phyloP scores from a whole-genome alignment of 2,888 invertebrate species.

The Drosophila phalerata region DNA sequence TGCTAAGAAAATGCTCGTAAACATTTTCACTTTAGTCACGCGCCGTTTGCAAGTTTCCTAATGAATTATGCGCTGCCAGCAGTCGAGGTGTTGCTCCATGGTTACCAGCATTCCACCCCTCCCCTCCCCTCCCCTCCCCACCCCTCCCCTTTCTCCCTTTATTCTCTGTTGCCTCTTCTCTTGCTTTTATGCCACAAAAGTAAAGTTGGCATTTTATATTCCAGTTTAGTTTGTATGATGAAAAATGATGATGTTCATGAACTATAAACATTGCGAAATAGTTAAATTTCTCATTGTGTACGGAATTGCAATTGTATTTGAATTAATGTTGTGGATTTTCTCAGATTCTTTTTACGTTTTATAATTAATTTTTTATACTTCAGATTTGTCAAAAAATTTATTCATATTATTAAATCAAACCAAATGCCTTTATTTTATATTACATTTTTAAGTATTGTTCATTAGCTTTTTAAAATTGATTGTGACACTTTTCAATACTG shows the following conservation, averaged over 20 bases:
- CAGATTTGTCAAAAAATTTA: no score
- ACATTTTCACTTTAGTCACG: constrained; percentile 78
- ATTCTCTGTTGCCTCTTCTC: not conserved
- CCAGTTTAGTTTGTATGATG: constrained; percentile 59
- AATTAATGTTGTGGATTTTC: no score
- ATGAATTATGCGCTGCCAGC: constrained; percentile 69
- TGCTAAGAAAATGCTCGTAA: constrained; percentile 67
- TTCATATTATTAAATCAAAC: no score
- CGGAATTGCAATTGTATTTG: not conserved
- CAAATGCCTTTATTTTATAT: no score
- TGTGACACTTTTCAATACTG: no score
- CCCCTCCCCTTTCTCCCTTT: not conserved
- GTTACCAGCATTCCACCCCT: not conserved
- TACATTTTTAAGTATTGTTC: no score
- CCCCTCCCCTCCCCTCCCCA: not conserved
- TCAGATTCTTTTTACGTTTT: no score
- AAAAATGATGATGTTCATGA: constrained; percentile 61
- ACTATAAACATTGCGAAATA: constrained; percentile 44
- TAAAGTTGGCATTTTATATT: constrained; percentile 47
- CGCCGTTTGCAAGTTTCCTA: constrained; percentile 73
- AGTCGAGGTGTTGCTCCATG: constrained; percentile 58
- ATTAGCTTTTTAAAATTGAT: no score
- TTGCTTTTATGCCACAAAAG: not conserved
- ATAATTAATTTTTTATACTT: no score
- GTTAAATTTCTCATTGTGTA: constrained; percentile 31